Percentiles rank a stretch among this genome's conserved stretches.
Evolutionary conservation across 2,888 invertebrate genomes (phyloP).

Genomic region (Icerya purchasi): DNA sequence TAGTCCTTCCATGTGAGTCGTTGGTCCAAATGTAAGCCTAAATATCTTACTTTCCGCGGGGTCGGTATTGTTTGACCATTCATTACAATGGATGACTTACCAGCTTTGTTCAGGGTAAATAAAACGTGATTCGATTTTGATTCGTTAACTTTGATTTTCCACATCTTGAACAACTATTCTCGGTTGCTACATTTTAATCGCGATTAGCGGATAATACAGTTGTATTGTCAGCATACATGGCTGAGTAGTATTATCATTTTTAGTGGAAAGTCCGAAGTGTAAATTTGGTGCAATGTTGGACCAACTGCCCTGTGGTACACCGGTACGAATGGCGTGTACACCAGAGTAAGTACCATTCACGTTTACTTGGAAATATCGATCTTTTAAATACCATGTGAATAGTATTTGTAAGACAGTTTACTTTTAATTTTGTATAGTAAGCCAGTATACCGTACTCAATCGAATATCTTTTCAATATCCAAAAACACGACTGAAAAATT

Average conservation of each 20-base stretch:
- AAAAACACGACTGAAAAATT: background rate
- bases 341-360: no score
- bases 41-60: background rate
- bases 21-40: background rate
- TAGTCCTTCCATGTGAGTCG: background rate
- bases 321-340: no score
- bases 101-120: no score
- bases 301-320: background rate
- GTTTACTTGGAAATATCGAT: background rate
- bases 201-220: background rate
- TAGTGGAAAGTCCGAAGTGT: background rate
- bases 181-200: background rate
- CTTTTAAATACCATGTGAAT: background rate
- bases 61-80: background rate
- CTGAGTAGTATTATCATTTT: background rate
- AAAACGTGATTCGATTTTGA: no score
- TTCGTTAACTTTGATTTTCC: no score
- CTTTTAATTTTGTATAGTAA: background rate
- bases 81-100: no score
- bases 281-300: background rate
- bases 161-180: background rate
- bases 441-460: background rate
- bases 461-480: background rate
- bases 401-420: background rate
- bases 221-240: background rate